phyloP scores from a whole-genome alignment of 2,797 vertebrate genomes.

The Atherinosoma microstoma region DNA sequence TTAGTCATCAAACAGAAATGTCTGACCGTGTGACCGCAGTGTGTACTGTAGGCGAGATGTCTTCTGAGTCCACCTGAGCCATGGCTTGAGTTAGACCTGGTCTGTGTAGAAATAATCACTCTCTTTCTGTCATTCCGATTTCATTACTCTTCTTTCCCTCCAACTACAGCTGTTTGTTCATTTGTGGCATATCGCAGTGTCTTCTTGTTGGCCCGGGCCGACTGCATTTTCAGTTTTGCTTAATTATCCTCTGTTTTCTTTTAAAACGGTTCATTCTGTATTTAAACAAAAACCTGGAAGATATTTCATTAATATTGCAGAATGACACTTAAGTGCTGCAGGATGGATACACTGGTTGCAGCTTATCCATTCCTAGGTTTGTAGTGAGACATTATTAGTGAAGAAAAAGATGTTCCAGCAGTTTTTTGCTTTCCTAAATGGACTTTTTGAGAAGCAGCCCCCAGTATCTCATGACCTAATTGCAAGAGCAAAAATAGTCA shows the following conservation, averaged over 20 bases:
- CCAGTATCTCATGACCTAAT: slow-evolving; percentile 59
- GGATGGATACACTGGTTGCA: slow-evolving; percentile 19
- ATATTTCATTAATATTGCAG: slow-evolving; percentile 1
- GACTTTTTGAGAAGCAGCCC: slow-evolving; percentile 51
- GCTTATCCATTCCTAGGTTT: slow-evolving; percentile 27
- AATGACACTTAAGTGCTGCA: slow-evolving; percentile 2
- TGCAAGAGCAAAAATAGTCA: slow-evolving; percentile 56
- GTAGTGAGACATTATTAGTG: slow-evolving; percentile 26
- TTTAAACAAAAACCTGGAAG: not conserved
- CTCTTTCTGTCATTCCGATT: slow-evolving; percentile 5
- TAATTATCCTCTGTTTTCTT: slow-evolving; percentile 13
- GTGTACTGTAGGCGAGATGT: not conserved
- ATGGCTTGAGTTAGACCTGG: not conserved
- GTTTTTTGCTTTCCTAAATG: slow-evolving; percentile 45
- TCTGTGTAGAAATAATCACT: not conserved
- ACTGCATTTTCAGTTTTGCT: not conserved
- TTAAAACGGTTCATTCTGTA: not conserved
- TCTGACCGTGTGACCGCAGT: not conserved
- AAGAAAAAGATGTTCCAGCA: slow-evolving; percentile 12
- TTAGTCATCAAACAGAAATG: slow-evolving; percentile 20
- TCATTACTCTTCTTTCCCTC: not conserved
- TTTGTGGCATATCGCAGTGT: not conserved
- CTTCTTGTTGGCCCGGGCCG: not conserved
- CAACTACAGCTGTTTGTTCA: not conserved
- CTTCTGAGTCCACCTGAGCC: not conserved